A percentile compares a stretch with the other conserved stretches of the same genome.
These are phyloP conservation scores for Heliconius nattereri DNA, from an alignment of 1,140 invertebrate species.

Conservation along the genomic window DNA sequence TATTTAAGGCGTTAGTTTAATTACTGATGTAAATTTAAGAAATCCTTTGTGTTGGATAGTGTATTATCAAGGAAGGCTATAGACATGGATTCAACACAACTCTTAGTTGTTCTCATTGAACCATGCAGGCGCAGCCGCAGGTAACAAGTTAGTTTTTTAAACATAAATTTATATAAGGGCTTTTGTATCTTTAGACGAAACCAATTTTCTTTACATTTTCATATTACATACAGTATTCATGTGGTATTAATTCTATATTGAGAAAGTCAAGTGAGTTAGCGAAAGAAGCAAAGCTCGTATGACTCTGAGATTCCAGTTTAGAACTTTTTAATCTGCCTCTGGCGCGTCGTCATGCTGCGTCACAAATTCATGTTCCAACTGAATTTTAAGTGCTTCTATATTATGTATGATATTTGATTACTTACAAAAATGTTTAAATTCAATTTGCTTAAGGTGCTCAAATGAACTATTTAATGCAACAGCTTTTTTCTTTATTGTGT, in stretches of 20 bases:
- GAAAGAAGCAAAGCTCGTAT: neutral
- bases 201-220: neutral
- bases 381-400: neutral
- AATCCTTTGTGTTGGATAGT: too few relatives aligned
- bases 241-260: neutral
- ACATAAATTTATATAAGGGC: neutral
- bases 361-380: neutral
- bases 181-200: neutral
- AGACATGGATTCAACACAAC: too few relatives aligned
- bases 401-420: too few relatives aligned
- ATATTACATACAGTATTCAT: neutral
- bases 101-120: too few relatives aligned
- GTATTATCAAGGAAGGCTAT: too few relatives aligned
- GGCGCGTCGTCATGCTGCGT: neutral
- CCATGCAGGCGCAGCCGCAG: too few relatives aligned
- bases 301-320: neutral
- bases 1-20: too few relatives aligned
- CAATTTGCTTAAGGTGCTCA: too few relatives aligned
- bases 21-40: too few relatives aligned
- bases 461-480: too few relatives aligned
- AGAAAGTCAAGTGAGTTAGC: neutral
- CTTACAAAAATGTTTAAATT: too few relatives aligned
- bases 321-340: neutral
- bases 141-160: neutral
- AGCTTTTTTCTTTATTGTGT: too few relatives aligned